A percentile compares a stretch with the other conserved stretches of the same genome.
phyloP scores from a whole-genome alignment of 2,113 vertebrate genomes.

The Gymnogyps californianus region DNA sequence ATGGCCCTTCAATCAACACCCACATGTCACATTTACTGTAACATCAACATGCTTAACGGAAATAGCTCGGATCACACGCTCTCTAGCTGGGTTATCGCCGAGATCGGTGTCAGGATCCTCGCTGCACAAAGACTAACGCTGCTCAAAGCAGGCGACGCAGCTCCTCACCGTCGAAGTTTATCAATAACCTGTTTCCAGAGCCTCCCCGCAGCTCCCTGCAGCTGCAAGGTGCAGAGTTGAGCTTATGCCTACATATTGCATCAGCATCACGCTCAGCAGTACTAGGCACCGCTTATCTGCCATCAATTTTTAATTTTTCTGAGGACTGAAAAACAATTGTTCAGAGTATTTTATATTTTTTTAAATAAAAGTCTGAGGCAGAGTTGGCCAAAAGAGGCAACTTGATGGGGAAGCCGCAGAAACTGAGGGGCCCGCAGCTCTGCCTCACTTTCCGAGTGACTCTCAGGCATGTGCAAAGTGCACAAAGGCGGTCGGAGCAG shows the following conservation, averaged over 20 bases:
- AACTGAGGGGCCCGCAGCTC: background rate
- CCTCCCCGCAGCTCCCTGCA: background rate
- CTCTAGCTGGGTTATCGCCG: slow-evolving; percentile 16
- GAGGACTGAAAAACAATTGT: background rate
- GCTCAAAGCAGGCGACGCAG: fast-evolving
- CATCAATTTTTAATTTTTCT: slow-evolving; percentile 50
- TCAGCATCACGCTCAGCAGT: background rate
- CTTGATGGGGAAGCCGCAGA: background rate
- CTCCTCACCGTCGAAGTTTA: background rate
- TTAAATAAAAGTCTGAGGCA: background rate
- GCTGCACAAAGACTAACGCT: slow-evolving; percentile 51
- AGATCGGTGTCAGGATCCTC: slow-evolving; percentile 17
- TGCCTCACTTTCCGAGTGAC: background rate
- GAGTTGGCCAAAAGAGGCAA: background rate
- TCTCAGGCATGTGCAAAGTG: background rate
- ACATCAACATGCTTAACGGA: slow-evolving; percentile 37
- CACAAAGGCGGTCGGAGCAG: background rate
- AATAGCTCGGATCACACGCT: background rate
- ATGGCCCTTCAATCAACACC: slow-evolving; percentile 51
- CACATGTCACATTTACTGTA: slow-evolving; percentile 40
- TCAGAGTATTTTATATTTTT: background rate
- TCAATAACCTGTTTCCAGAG: background rate
- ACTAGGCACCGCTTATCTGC: background rate
- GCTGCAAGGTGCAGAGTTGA: background rate
- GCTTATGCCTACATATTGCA: background rate